Conservation (phyloP, 2,888 invertebrate genomes). For the Eustalomyia histrio region DNA sequence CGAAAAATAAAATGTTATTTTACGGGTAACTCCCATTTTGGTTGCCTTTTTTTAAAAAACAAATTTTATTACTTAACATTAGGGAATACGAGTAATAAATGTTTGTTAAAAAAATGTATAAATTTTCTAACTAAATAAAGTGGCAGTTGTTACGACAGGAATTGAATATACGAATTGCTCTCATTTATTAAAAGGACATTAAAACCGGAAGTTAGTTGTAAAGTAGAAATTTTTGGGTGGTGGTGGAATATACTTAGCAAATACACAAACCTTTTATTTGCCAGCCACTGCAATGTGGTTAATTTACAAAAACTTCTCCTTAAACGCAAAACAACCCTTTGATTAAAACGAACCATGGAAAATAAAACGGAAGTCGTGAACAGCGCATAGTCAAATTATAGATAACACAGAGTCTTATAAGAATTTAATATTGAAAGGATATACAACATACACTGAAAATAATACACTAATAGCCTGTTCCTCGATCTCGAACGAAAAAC, state of each 20-base stretch:
- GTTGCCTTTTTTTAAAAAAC: not conserved
- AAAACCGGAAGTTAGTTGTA: slow-evolving; percentile 24
- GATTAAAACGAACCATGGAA: not conserved
- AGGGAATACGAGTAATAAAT: slow-evolving; percentile 14
- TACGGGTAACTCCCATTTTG: slow-evolving; percentile 14
- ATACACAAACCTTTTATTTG: slow-evolving; percentile 34
- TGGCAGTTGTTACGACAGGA: not conserved
- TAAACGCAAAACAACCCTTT: slow-evolving; percentile 21
- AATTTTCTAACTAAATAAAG: not conserved
- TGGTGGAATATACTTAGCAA: slow-evolving; percentile 27
- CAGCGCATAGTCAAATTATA: slow-evolving; percentile 32
- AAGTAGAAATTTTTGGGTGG: not conserved
- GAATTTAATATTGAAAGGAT: not conserved
- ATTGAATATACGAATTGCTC: not conserved
- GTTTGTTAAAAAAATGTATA: not conserved
- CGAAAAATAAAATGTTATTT: not conserved
- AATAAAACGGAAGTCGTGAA: slow-evolving; percentile 37
- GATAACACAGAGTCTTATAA: slow-evolving; percentile 1
- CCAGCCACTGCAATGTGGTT: slow-evolving; percentile 22
- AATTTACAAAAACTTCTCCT: slow-evolving; percentile 10
- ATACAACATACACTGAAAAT: too few species aligned
- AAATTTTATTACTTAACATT: slow-evolving; percentile 13
- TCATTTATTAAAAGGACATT: not conserved
- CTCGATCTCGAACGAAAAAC: too few species aligned
- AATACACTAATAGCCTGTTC: too few species aligned